These are phyloP conservation scores for Meteorus colon DNA, from an alignment of 2,888 invertebrate genomes.

Conservation along the genomic window DNA sequence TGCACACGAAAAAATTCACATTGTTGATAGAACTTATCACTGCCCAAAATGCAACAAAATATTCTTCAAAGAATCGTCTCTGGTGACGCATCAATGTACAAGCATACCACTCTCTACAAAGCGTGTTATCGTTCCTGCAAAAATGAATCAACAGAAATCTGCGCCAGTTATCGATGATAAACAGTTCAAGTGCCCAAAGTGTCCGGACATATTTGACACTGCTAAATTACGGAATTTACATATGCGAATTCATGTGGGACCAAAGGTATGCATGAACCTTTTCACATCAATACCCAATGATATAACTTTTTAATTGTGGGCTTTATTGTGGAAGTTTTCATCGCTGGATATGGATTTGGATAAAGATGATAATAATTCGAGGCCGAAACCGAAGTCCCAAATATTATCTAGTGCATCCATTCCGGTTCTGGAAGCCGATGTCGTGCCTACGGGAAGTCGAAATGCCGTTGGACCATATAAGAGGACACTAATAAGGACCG, in stretches of 20 bases:
- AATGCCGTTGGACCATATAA: constrained; percentile 60
- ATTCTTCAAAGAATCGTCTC: constrained; percentile 66
- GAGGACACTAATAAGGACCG: constrained; percentile 63
- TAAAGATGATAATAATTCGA: constrained; percentile 51
- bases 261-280: constrained; percentile 45
- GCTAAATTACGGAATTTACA: constrained; percentile 63
- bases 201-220: constrained; percentile 58
- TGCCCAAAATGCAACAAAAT: constrained; percentile 67
- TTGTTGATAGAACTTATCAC: constrained; percentile 64
- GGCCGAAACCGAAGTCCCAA: constrained; percentile 60
- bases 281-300: neutral
- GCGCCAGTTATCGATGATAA: constrained; percentile 50
- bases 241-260: constrained; percentile 57
- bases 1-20: constrained; percentile 62
- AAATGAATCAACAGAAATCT: constrained; percentile 51
- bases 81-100: constrained; percentile 63
- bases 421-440: constrained; percentile 58
- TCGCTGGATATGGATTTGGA: constrained; percentile 45
- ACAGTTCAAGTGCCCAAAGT: constrained; percentile 61
- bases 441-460: constrained; percentile 59
- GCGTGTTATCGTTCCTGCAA: constrained; percentile 48
- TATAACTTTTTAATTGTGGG: neutral
- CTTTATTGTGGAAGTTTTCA: constrained; percentile 36
- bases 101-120: constrained; percentile 51
- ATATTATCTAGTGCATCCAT: constrained; percentile 55